phyloP scores from a whole-genome alignment of 2,888 invertebrate species.

The Gymnoscelis rufifasciata region DNA sequence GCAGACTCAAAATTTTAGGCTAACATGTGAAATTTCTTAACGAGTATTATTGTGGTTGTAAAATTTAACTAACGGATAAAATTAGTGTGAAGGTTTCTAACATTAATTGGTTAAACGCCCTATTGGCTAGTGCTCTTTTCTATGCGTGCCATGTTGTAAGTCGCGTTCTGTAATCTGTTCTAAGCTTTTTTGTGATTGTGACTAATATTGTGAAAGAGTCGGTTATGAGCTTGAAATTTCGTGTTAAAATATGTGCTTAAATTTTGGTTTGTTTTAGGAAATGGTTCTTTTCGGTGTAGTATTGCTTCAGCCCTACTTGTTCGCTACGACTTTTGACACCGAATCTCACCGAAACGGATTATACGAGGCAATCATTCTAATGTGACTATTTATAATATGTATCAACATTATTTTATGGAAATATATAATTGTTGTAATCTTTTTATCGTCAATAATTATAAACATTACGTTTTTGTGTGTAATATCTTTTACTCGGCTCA shows the following conservation, averaged over 20 bases:
- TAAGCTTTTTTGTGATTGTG: constrained; percentile 17
- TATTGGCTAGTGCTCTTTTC: constrained; percentile 2
- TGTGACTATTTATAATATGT: too few species aligned
- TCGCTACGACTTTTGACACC: constrained; percentile 23
- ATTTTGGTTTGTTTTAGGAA: constrained; percentile 32
- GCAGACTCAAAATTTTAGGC: constrained; percentile 5
- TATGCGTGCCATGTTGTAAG: constrained; percentile 13
- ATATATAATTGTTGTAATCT: too few species aligned
- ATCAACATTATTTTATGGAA: too few species aligned
- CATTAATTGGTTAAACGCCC: neutral
- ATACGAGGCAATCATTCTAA: too few species aligned
- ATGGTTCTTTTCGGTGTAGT: constrained; percentile 31
- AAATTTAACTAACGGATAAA: neutral
- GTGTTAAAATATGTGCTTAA: constrained; percentile 2
- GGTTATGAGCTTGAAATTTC: neutral
- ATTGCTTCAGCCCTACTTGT: constrained; percentile 21
- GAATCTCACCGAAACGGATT: constrained; percentile 29
- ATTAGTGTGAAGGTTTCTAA: neutral
- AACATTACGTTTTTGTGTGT: too few species aligned
- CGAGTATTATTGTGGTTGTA: constrained; percentile 17
- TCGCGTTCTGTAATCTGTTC: constrained; percentile 9
- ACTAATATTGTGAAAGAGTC: constrained; percentile 6
- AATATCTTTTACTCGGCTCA: neutral
- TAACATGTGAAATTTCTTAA: constrained; percentile 4
- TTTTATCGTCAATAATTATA: too few species aligned